Percentiles rank a stretch among this genome's conserved stretches.
Conservation (phyloP, 2,113 vertebrate species). For the Elaphurus davidianus region DNA sequence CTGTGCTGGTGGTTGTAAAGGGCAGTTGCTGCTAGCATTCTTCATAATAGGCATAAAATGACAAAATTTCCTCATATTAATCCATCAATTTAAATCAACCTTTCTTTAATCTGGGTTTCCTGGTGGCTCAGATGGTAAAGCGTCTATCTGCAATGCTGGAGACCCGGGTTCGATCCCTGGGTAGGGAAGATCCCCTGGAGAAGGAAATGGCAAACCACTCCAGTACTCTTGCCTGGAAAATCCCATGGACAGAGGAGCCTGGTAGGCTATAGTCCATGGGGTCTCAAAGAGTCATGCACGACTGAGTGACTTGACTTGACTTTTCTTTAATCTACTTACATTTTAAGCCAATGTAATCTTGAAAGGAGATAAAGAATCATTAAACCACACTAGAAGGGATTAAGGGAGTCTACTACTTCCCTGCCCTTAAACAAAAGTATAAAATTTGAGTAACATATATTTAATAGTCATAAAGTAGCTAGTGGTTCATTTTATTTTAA, state of each 20-base stretch:
- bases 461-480: neutral
- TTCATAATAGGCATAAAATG: neutral
- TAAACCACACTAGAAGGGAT: neutral
- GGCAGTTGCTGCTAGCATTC: neutral
- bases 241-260: too few relatives aligned
- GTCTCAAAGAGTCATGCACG: too few relatives aligned
- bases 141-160: too few relatives aligned
- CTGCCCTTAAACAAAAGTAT: neutral
- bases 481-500: slow-evolving; percentile 34
- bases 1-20: neutral
- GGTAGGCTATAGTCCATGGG: too few relatives aligned
- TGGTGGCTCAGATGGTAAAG: too few relatives aligned
- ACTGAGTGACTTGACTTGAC: too few relatives aligned
- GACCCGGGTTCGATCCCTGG: too few relatives aligned
- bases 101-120: neutral
- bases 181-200: too few relatives aligned
- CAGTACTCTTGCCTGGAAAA: too few relatives aligned
- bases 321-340: neutral
- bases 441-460: slow-evolving; percentile 2
- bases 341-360: neutral
- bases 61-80: neutral
- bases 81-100: neutral
- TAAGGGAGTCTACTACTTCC: neutral
- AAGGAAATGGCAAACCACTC: too few relatives aligned
- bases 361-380: neutral